Evolutionary conservation across 2,113 vertebrate genomes (phyloP), one percentile per base, ranked within the genome.

Genomic region (Mesocricetus auratus): DNA sequence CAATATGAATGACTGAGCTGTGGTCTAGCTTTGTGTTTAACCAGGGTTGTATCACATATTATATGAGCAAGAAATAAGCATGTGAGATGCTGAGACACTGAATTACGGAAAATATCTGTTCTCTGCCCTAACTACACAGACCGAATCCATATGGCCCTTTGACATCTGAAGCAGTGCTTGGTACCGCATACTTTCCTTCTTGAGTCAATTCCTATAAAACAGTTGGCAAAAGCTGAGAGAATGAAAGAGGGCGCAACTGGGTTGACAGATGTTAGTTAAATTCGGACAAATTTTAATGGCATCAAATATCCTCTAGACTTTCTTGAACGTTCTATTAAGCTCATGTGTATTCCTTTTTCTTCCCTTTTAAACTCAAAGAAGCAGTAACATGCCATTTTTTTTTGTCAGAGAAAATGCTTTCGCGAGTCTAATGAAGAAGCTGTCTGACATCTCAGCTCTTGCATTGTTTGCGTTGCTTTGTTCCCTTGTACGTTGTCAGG

Each of bases 391-490:
- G 62, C 12, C 50, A 58, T 73, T 21, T 31, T 73, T 21, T 31
- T 58, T 93, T 96, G 31, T 75, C 81, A 92, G 31, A 86, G 31
- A 89, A 90, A 89, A 56, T 64, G 13, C 26, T 89, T 86, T 42
- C 11, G 13, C 0, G 26, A n/a, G 47, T 74, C 74, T 95, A 89
- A 86, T 60, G 73, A 93, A 66, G 81, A 3, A 69, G 50, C 73
- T 91, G 13, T 50, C 45, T 93, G 83, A 88, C 78, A 96, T 87
- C 85, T 91, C 56, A 89, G 33, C 68, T 86, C 11, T 82, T 7
- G 75, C 31, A 68, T 77, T 56, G 47, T 89, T 89, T 93, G n/a
- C 47, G 45, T 91, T 83, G 19, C 82, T 94, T 95, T 78, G 42
- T 97, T 96, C 68, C 47, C n/a, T 90, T 8, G 2, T 17, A 68